These are phyloP conservation scores for Carpatolechia fugitivella DNA, from an alignment of 2,888 invertebrate genomes.

Conservation along the genomic window DNA sequence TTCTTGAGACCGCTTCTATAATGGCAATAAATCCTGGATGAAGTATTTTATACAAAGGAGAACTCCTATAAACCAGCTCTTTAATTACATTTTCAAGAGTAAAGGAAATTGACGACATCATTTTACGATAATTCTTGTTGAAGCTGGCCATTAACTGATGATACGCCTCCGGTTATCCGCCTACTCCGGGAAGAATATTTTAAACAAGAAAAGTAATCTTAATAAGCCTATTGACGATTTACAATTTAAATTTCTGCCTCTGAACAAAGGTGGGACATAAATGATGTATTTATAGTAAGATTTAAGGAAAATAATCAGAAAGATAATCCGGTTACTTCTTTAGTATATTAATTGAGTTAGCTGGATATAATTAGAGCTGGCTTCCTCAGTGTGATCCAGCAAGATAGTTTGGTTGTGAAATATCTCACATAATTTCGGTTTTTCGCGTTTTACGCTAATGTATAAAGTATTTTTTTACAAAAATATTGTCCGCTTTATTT, in stretches of 20 bases:
- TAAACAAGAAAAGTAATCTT: constrained; percentile 43
- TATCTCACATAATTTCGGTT: too few species aligned
- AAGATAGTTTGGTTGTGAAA: too few species aligned
- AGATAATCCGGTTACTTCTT: constrained; percentile 25
- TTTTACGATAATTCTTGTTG: constrained; percentile 56
- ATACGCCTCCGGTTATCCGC: constrained; percentile 44
- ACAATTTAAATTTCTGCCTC: constrained; percentile 41
- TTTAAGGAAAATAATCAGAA: constrained; percentile 21
- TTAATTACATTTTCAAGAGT: constrained; percentile 39
- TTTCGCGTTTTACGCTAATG: too few species aligned
- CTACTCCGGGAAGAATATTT: constrained; percentile 42
- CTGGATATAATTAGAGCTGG: constrained; percentile 25
- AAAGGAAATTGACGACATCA: constrained; percentile 44
- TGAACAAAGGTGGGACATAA: constrained; percentile 16
- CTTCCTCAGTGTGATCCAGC: neutral
- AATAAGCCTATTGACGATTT: constrained; percentile 45
- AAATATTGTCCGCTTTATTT: too few species aligned
- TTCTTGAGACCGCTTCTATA: constrained; percentile 10
- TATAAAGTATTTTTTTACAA: too few species aligned
- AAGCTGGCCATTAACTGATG: constrained; percentile 49
- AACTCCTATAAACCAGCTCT: constrained; percentile 37
- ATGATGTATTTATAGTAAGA: constrained; percentile 15
- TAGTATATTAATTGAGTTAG: constrained; percentile 52
- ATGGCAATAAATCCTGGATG: constrained; percentile 11
- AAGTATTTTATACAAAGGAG: constrained; percentile 19